These are phyloP conservation scores for Atethmia centrago DNA, from an alignment of 2,888 invertebrate species.

Conservation along the genomic window DNA sequence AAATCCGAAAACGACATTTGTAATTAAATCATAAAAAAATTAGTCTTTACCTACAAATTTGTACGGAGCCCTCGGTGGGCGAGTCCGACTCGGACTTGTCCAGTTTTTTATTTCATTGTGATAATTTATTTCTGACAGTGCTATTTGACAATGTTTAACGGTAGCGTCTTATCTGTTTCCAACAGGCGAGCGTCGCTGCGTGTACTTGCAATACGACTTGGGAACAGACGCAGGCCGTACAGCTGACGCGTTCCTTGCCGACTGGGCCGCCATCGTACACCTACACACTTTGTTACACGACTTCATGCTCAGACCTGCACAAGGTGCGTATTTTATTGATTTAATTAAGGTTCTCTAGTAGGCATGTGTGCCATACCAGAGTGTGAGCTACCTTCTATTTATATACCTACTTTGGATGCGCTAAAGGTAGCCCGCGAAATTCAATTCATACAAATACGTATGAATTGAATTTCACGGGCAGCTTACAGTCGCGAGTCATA, in stretches of 20 bases:
- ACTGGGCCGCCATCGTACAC: constrained; percentile 98
- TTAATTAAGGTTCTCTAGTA: background rate
- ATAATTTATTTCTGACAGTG: background rate
- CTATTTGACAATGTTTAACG: background rate
- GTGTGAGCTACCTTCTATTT: background rate
- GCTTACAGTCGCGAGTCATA: background rate
- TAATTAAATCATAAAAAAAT: too few relatives aligned
- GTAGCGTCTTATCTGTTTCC: background rate
- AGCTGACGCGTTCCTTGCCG: constrained; percentile 96
- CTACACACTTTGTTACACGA: constrained; percentile 96
- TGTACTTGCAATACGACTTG: constrained; percentile 97
- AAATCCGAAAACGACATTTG: too few relatives aligned
- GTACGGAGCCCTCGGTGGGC: too few relatives aligned
- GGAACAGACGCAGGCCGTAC: constrained; percentile 96
- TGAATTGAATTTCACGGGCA: too few relatives aligned
- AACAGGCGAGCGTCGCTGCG: constrained; percentile 95
- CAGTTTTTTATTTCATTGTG: background rate
- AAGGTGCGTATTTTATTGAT: constrained; percentile 69
- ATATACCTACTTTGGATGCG: background rate
- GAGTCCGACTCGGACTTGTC: too few relatives aligned
- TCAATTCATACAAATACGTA: background rate
- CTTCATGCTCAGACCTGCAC: constrained; percentile 94
- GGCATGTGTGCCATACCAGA: background rate
- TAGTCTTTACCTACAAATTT: too few relatives aligned
- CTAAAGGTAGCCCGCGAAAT: background rate